Conservation (phyloP, 2,113 vertebrate species). For the Varanus salvator region DNA sequence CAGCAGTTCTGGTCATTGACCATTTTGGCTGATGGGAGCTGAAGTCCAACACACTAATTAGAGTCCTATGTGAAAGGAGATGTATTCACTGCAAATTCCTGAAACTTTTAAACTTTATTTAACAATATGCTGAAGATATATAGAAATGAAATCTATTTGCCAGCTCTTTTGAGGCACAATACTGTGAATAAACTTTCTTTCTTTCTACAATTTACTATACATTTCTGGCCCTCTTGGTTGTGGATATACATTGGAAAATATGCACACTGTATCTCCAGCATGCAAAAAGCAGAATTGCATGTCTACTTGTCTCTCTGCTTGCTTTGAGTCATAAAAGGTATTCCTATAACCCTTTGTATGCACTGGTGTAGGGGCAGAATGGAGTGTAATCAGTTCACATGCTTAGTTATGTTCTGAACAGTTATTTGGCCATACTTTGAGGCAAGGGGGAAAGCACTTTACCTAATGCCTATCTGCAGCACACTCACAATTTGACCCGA, state of each 20-base stretch:
- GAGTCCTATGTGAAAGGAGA: conserved; percentile 65
- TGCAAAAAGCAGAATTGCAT: not conserved
- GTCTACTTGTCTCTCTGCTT: not conserved
- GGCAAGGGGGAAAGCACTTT: not conserved
- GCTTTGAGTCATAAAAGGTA: not conserved
- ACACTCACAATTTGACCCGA: not conserved
- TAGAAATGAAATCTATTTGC: conserved; percentile 56
- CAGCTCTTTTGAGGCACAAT: not conserved
- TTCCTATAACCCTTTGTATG: not conserved
- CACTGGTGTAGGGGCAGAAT: not conserved
- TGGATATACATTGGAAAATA: not conserved
- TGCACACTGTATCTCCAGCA: not conserved
- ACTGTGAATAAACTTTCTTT: not conserved
- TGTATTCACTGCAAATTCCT: conserved; percentile 69
- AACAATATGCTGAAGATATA: conserved; percentile 69
- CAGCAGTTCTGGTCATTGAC: too few species aligned
- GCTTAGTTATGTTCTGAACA: not conserved
- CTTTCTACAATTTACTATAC: not conserved
- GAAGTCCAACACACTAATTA: too few species aligned
- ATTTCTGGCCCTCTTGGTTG: not conserved
- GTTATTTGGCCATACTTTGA: not conserved
- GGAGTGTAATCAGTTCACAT: not conserved
- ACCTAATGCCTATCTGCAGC: not conserved
- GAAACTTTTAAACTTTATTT: conserved; percentile 72
- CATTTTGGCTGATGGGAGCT: too few species aligned